Percentiles rank a stretch among this genome's conserved stretches.
These are phyloP conservation scores for Microtus richardsoni DNA, from an alignment of 2,113 vertebrate genomes.

Conservation along the genomic window DNA sequence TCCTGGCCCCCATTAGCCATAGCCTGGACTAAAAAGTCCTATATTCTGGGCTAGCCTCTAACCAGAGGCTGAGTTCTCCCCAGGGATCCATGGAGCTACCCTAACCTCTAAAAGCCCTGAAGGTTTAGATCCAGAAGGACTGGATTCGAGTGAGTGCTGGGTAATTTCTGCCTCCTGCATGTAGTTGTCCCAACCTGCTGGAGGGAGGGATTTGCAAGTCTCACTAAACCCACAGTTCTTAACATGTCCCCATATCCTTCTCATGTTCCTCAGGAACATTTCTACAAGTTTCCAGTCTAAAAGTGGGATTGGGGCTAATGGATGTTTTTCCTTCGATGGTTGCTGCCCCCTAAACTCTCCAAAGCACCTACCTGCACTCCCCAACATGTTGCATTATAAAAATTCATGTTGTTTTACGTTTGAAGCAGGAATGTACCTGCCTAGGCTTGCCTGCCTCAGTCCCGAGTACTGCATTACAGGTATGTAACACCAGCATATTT, in stretches of 20 bases:
- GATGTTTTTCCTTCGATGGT: not conserved
- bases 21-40: not conserved
- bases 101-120: not conserved
- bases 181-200: not conserved
- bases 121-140: not conserved
- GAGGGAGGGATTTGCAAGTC: not conserved
- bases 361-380: not conserved
- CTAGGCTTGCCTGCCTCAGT: not conserved
- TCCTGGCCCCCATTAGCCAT: not conserved
- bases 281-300: not conserved
- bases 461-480: not conserved
- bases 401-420: not conserved
- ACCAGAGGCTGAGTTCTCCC: not conserved
- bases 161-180: not conserved
- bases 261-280: not conserved
- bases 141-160: not conserved
- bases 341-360: not conserved
- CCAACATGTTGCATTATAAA: not conserved
- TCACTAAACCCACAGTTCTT: not conserved
- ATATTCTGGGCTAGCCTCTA: not conserved
- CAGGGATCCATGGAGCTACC: not conserved
- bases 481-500: not conserved
- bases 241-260: not conserved
- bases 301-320: not conserved
- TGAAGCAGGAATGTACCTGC: not conserved